Base-by-base conservation (phyloP, 2,797 vertebrate genomes). In the Cossypha caffra region DNA sequence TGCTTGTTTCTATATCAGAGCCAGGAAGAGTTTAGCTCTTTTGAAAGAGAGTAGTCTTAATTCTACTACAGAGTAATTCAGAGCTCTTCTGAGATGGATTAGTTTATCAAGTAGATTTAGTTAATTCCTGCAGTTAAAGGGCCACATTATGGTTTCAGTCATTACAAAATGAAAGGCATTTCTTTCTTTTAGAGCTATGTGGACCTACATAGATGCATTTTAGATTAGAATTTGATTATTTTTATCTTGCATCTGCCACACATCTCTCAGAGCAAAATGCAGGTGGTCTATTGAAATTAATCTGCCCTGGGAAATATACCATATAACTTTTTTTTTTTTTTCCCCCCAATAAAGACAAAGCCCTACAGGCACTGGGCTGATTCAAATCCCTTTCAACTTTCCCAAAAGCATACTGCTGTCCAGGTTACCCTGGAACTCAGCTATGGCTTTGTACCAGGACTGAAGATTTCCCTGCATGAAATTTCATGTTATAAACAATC, bases 331-430 rank as follows among this genome's bases (percentile, higher is more conserved):
- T 40, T 40, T 16, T 16, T 40, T 72, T 75, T 90, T 69, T 45
- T 40, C 5, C 3, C 16, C 16, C 42, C 24, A 79, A 71, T 25
- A 67, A 73, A 76, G 43, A 40, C 13, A 67, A 94, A 94, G 11
- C 28, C 33, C 43, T 55, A 31, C 19, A 68, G 50, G 63, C 33
- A 63, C 7, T 29, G 23, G 24, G 40, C 95, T 93, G 45, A 59
- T 82, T 73, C 21, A 57, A 87, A 87, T 74, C 45, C 40, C 48
- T 85, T 91, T 87, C n/a, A 79, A 31, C 40, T 80, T 77, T 61
- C 13, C 55, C 48, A 67, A 87, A 88, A 85, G 50, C 8, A 3
- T 1, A 20, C 5, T n/a, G 43, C 55, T 0, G 0, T 52, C 23
- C 89, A 67, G 26, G 20, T 76, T 89, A 69, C 43, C 33, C 38